These are phyloP conservation scores for Aegithalos caudatus DNA, from an alignment of 2,113 vertebrate species.

Conservation along the genomic window DNA sequence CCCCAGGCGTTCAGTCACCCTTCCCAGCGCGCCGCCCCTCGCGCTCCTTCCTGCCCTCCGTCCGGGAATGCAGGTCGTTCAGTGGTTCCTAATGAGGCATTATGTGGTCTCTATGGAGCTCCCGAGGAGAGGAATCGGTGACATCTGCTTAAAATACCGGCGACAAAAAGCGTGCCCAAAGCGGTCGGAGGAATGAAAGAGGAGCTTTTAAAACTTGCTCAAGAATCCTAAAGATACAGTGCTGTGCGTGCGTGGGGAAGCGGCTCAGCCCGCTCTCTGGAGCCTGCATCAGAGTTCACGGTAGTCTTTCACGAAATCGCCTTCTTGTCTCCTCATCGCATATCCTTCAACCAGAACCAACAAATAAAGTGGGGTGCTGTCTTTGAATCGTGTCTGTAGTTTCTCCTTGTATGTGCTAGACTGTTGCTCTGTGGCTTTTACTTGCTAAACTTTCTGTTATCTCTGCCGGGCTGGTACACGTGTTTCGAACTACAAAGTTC, in stretches of 20 bases:
- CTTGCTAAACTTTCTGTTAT: background rate
- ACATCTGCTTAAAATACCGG: background rate
- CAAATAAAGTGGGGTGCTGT: background rate
- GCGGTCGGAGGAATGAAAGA: background rate
- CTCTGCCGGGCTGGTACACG: background rate
- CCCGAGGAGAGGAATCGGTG: background rate
- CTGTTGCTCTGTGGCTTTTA: background rate
- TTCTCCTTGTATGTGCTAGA: background rate
- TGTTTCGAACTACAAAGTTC: background rate
- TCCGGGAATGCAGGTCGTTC: background rate
- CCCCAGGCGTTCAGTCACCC: background rate
- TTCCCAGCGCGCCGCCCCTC: accelerated
- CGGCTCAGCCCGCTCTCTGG: background rate
- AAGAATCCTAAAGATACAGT: background rate
- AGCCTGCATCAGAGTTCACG: background rate
- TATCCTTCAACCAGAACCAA: background rate
- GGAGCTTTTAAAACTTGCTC: background rate
- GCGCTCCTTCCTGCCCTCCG: background rate
- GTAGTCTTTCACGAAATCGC: background rate
- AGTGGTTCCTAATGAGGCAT: background rate
- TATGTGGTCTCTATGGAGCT: background rate
- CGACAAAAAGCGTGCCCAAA: background rate
- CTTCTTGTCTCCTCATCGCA: too few species aligned
- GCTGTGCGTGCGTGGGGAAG: background rate
- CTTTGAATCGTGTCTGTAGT: background rate